phyloP scores from a whole-genome alignment of 2,797 vertebrate genomes.

The Alcedo atthis region DNA sequence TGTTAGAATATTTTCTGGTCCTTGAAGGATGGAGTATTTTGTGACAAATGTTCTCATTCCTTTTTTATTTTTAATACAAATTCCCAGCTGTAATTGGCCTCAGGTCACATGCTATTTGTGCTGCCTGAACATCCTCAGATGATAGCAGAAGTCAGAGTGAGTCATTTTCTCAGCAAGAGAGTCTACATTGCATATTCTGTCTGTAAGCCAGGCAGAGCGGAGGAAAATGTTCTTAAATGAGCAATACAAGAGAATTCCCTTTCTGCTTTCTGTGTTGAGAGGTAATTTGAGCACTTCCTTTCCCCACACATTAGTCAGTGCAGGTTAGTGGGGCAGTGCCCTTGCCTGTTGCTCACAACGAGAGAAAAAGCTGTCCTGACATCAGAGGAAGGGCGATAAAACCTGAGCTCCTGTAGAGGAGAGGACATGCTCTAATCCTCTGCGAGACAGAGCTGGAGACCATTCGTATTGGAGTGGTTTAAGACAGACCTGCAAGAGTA shows the following conservation, averaged over 20 bases:
- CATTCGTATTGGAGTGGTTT: background rate
- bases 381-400: background rate
- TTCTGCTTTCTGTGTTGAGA: background rate
- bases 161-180: background rate
- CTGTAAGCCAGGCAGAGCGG: background rate
- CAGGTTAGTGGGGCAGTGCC: background rate
- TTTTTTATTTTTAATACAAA: slow-evolving; percentile 48
- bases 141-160: background rate
- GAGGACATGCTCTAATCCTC: background rate
- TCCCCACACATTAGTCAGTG: background rate
- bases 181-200: background rate
- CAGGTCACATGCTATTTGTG: background rate
- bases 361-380: background rate
- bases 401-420: background rate
- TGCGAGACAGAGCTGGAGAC: background rate
- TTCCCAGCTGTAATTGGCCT: slow-evolving; percentile 17
- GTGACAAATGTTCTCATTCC: slow-evolving; percentile 34
- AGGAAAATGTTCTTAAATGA: background rate
- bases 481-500: background rate
- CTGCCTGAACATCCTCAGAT: background rate
- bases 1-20: background rate
- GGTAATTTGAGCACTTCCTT: background rate
- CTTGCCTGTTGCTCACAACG: background rate
- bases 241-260: background rate
- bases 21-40: slow-evolving; percentile 14